Evolutionary conservation across 2,113 vertebrate species (phyloP).

Genomic region (Notarius lentiginosus): DNA sequence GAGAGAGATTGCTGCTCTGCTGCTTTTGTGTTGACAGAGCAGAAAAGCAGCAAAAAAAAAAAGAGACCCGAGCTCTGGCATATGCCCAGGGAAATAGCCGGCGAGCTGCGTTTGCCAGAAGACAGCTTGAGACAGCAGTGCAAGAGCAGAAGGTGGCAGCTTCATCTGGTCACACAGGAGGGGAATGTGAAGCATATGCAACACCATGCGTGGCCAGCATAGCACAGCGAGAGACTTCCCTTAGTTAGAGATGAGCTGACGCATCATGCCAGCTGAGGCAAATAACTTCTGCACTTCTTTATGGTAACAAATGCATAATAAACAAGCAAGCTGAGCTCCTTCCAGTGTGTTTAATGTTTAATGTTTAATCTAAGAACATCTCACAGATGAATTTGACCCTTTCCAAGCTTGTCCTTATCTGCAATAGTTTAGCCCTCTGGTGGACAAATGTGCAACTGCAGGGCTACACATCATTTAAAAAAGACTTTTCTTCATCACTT

Average conservation of each 20-base stretch:
- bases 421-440: slow-evolving; percentile 37
- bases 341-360: slow-evolving; percentile 18
- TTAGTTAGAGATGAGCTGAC: slow-evolving; percentile 12
- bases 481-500: slow-evolving; percentile 2
- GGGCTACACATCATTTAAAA: slow-evolving; percentile 19
- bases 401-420: background rate
- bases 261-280: slow-evolving; percentile 9
- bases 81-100: slow-evolving; percentile 59
- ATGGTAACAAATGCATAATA: background rate
- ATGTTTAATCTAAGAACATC: background rate
- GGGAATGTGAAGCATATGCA: slow-evolving; percentile 48
- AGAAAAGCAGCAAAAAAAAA: slow-evolving; percentile 37
- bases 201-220: slow-evolving; percentile 34
- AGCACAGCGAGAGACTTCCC: slow-evolving; percentile 24
- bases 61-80: slow-evolving; percentile 53
- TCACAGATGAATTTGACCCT: slow-evolving; percentile 5
- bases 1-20: background rate
- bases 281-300: background rate
- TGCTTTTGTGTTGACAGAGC: slow-evolving; percentile 14
- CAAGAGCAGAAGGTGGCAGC: slow-evolving; percentile 47
- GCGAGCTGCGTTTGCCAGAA: slow-evolving; percentile 58
- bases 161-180: slow-evolving; percentile 44
- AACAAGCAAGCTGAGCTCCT: background rate
- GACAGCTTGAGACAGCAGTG: slow-evolving; percentile 65
- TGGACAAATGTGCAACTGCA: slow-evolving; percentile 33